These are phyloP conservation scores for Cynoglossus semilaevis DNA, from an alignment of 2,113 vertebrate species.

Conservation along the genomic window DNA sequence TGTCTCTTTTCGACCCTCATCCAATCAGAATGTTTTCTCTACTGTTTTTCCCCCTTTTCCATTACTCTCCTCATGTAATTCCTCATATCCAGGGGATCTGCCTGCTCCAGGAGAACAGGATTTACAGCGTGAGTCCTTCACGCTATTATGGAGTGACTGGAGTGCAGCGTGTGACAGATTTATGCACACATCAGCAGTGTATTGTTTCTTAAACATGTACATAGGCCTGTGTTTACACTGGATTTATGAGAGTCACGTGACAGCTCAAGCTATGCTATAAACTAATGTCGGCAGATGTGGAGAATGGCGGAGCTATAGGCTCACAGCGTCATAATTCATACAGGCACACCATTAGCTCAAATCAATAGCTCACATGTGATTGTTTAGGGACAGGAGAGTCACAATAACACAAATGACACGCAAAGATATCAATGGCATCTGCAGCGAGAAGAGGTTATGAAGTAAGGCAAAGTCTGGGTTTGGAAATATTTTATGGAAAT, in stretches of 20 bases:
- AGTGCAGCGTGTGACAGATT: constrained; percentile 9
- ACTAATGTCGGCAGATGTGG: not conserved
- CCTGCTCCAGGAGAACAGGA: constrained; percentile 11
- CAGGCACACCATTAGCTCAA: not conserved
- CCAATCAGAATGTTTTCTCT: not conserved
- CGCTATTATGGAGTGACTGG: constrained; percentile 21
- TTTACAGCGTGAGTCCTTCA: constrained; percentile 19
- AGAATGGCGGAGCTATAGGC: not conserved
- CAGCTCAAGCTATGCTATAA: not conserved
- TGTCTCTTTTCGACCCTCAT: constrained; percentile 5
- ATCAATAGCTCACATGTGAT: not conserved
- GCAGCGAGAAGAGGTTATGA: too few relatives aligned
- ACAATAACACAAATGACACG: not conserved
- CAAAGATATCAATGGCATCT: too few relatives aligned
- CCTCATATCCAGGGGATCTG: constrained; percentile 3
- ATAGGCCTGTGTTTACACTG: constrained; percentile 2
- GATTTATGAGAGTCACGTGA: constrained; percentile 3
- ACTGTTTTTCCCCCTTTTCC: not conserved
- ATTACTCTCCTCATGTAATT: constrained; percentile 3
- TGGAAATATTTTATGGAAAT: too few relatives aligned
- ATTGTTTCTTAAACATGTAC: constrained; percentile 16
- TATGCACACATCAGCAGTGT: constrained; percentile 13
- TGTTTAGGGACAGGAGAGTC: not conserved
- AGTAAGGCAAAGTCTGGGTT: too few relatives aligned
- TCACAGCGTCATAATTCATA: constrained; percentile 9